Base-by-base conservation (phyloP, 2,888 invertebrate genomes). In the Epirrhoe tristata region DNA sequence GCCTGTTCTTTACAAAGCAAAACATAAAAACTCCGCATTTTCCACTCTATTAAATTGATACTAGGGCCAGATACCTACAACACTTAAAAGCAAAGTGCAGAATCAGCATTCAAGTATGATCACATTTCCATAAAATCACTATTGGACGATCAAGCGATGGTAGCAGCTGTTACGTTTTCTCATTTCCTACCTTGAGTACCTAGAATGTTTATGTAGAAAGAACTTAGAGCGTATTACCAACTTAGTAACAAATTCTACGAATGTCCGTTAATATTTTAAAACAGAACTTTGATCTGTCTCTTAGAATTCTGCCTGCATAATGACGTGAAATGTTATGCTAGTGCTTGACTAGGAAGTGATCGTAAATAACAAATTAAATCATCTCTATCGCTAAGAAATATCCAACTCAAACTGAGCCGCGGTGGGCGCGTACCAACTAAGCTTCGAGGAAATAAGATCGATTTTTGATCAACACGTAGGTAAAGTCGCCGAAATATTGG, bases 51-150 rank as follows among this genome's bases (percentile, higher is more conserved):
- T 43, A 43, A 24, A 62, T 54, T 16, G 57, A 54, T 58, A 48
- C 50, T 57, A 14, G 52, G 17, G 32, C 17, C 10, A 46, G 16
- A 64, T 63, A 72, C 58, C 66, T 6, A 6, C 43, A 7, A 51
- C 32, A 74, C 71, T 74, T 72, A 78, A 80, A 81, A 77, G 76
- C 78, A 75, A 75, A 77, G 77, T 79, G 77, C 77, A 53, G 78
- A 81, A 83, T 82, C 79, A 77, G 78, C 81, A 76, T 77, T 81
- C 75, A 76, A 77, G 77, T 77, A 80, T 82, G 80, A 82, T 81
- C 81, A 77, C 82, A 83, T 84, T 82, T 83, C 82, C 83, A 83
- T 83, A 78, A 81, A 81, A 83, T 83, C 81, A 80, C 81, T 83
- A 81, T 81, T 80, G 77, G 77, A 79, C 81, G 75, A 81, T 80